phyloP scores from a whole-genome alignment of 2,113 vertebrate genomes.

The Oenanthe melanoleuca region DNA sequence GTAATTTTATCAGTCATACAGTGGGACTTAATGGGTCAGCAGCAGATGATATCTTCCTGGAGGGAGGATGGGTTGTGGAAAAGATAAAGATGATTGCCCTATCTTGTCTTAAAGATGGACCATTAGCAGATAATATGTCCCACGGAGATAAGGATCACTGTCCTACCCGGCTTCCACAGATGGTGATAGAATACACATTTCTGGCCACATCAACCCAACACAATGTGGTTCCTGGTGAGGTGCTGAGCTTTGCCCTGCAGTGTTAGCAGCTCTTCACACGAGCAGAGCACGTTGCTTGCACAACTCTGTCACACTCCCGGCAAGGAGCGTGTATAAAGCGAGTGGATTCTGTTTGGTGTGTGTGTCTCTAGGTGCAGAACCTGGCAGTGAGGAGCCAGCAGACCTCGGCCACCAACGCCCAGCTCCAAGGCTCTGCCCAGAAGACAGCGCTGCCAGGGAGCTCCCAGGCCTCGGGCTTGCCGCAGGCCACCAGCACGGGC shows the following conservation, averaged over 20 bases:
- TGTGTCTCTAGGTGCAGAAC: constrained; percentile 79
- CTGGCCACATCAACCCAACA: too few species aligned
- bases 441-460: constrained; percentile 73
- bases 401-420: constrained; percentile 67
- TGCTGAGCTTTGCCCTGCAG: not conserved
- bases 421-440: constrained; percentile 74
- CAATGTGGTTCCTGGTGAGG: not conserved
- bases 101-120: too few species aligned
- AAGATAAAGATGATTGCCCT: too few species aligned
- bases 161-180: too few species aligned
- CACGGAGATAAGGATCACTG: too few species aligned
- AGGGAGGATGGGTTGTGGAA: too few species aligned
- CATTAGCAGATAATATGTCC: too few species aligned
- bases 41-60: too few species aligned
- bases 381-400: constrained; percentile 81
- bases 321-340: fast-evolving
- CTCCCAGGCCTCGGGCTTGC: constrained; percentile 71
- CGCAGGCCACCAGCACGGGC: constrained; percentile 61
- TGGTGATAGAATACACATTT: too few species aligned
- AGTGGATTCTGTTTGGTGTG: not conserved
- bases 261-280: not conserved
- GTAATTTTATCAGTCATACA: too few species aligned
- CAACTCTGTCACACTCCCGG: not conserved
- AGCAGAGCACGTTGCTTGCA: fast-evolving
- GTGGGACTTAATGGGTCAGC: too few species aligned